Base-by-base conservation (phyloP, 2,797 vertebrate genomes). In the Podargus strigoides region DNA sequence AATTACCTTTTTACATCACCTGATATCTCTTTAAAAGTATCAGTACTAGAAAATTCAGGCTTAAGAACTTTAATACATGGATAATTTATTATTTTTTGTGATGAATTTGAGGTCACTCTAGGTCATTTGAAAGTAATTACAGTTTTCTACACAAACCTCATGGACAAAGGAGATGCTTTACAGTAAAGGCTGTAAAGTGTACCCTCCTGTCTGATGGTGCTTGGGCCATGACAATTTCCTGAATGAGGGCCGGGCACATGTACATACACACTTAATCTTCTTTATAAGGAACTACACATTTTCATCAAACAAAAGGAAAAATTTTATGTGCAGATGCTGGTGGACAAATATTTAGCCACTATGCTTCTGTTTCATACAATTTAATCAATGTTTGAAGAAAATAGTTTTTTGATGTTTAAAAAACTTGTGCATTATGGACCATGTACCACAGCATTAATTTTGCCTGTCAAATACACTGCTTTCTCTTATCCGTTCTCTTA, bases 211-310 rank as follows among this genome's bases (percentile, higher is more conserved):
- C 4, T 42, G 24, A 14, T 36, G 39, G 19, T 63, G 19, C 37
- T 52, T 49, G 50, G 36, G 5, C 49, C 90, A 27, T 60, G 41
- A 39, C 64, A 23, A 1, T 52, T 56, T 76, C 20, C 30, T 77
- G 28, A 27, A 9, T 30, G 28, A 55, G 7, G 17, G 9, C 39
- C 70, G 69, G 28, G 14, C 24, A n/a, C 6, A 30, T 0, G 0
- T 82, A 22, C 5, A 3, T 42, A 30, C 18, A 30, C 8, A 18
- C 16, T 58, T 62, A 13, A 30, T 34, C 19, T 87, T 73, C 69
- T 77, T 49, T 55, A 46, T 41, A 60, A 84, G 27, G 13, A 21
- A 18, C 37, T 46, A 7, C 0, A 2, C 4, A 28, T 73, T 70
- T 90, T 77, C 36, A 27, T 37, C 21, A 39, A 58, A 59, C 10